Evolutionary conservation across 2,113 vertebrate species (phyloP), one percentile per base, ranked within the genome.

Genomic region (Siniperca chuatsi): DNA sequence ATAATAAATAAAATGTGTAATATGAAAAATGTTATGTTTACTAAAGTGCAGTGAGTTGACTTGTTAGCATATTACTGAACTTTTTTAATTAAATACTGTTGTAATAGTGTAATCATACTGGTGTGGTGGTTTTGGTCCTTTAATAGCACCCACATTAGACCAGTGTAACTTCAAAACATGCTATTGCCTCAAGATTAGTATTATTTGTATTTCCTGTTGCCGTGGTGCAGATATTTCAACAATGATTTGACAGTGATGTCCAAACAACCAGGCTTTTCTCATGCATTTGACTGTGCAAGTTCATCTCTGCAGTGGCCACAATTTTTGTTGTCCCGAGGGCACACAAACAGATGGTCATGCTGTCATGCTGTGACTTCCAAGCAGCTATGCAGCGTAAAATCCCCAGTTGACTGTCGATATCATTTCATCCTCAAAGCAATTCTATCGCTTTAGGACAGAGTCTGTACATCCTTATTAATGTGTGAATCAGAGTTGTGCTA

Each of bases 331-430:
- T 58, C 71, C 80, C 2, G 0, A 83, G 81, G 77, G 75, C 8
- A 11, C 23, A 46, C 66, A 90, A 81, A 79, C 82, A 92, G 86
- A 93, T 84, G 88, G 84, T 91, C 87, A 83, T 4, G 61, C 78
- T 73, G 66, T 73, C 82, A 75, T 15, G 25, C 68, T 77, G 76
- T 64, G 75, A 82, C 77, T 78, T 78, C 44, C 9, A 57, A 50
- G 8, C 20, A 67, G 54, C 65, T 60, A 88, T 12, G 8, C 64
- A 33, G 29, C 46, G 11, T 12, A 77, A 80, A 75, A 21, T 37
- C n/a, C 44, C 29, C 48, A 1, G 33, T 60, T 2, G 23, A 64
- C n/a, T 3, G 4, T n/a, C 4, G 1, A 35, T 60, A 29, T 37
- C 13, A 37, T 80, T 77, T 65, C 33, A 72, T 54, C 35, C 12